These are phyloP conservation scores for Lithobius niger DNA, from an alignment of 1,140 invertebrate genomes.

Conservation along the genomic window DNA sequence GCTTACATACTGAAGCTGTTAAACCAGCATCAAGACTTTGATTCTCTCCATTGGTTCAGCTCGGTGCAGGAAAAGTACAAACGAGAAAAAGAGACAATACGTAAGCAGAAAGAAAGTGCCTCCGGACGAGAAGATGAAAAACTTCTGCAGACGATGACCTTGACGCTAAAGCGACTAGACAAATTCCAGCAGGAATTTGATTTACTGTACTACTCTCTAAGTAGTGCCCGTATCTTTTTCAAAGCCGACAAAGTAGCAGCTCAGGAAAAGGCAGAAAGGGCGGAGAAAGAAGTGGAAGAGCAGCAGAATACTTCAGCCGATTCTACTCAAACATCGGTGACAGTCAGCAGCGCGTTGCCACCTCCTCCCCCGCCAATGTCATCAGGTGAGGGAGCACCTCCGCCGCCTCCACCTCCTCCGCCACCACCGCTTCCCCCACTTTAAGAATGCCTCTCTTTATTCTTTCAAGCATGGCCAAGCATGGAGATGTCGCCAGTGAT, in stretches of 20 bases:
- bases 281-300: no score
- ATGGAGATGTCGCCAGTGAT: no score
- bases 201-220: conserved; percentile 77
- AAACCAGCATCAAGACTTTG: conserved; percentile 59
- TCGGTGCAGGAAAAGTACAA: conserved; percentile 62
- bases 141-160: conserved; percentile 78
- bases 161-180: conserved; percentile 75
- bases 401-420: no score
- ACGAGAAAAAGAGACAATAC: conserved; percentile 41
- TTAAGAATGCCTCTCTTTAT: no score
- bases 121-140: conserved; percentile 50
- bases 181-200: conserved; percentile 78
- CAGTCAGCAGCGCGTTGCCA: no score
- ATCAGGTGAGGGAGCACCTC: no score
- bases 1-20: conserved; percentile 52
- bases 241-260: conserved; percentile 18
- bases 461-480: no score
- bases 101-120: conserved; percentile 19
- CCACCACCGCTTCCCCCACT: no score
- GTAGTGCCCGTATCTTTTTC: conserved; percentile 89
- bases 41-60: conserved; percentile 91
- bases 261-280: not conserved
- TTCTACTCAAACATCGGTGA: no score
- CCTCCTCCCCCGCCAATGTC: no score
- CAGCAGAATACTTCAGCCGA: no score